Evolutionary conservation across 2,888 invertebrate genomes (phyloP).

Genomic region (Sesamia inferens): DNA sequence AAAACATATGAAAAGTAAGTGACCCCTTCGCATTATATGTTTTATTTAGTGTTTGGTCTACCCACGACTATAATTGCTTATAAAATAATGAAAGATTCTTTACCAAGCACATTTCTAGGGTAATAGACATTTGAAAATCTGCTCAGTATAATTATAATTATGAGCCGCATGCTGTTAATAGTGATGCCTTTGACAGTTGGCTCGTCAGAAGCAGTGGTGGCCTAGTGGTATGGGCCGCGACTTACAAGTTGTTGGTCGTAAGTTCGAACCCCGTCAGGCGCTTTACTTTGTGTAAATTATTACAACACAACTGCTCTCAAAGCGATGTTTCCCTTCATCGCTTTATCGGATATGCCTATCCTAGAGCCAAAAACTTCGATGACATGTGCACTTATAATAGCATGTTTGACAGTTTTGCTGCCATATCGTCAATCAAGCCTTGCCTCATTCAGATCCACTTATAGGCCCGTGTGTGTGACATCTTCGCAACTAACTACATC

Average conservation of each 20-base stretch:
- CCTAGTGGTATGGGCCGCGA: neutral
- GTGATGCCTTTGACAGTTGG: neutral
- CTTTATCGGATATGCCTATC: too few relatives aligned
- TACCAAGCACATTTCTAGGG: neutral
- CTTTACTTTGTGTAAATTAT: too few relatives aligned
- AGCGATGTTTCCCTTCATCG: too few relatives aligned
- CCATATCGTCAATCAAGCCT: too few relatives aligned
- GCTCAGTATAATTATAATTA: neutral
- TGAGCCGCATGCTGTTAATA: neutral
- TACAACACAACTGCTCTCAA: too few relatives aligned
- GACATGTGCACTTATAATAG: too few relatives aligned
- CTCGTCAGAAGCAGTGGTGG: neutral
- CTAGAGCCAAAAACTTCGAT: too few relatives aligned
- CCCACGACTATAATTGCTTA: too few relatives aligned
- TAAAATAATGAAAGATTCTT: too few relatives aligned
- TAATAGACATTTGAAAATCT: neutral
- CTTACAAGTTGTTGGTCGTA: too few relatives aligned
- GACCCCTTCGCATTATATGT: neutral
- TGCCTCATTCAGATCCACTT: neutral
- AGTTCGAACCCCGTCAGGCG: too few relatives aligned
- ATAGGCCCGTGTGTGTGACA: neutral
- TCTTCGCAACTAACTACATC: neutral
- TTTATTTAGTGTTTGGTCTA: neutral
- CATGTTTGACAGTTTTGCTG: too few relatives aligned
- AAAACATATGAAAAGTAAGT: neutral